Conservation (phyloP, 1,140 invertebrate species). For the Thalassaphorura encarpata region DNA sequence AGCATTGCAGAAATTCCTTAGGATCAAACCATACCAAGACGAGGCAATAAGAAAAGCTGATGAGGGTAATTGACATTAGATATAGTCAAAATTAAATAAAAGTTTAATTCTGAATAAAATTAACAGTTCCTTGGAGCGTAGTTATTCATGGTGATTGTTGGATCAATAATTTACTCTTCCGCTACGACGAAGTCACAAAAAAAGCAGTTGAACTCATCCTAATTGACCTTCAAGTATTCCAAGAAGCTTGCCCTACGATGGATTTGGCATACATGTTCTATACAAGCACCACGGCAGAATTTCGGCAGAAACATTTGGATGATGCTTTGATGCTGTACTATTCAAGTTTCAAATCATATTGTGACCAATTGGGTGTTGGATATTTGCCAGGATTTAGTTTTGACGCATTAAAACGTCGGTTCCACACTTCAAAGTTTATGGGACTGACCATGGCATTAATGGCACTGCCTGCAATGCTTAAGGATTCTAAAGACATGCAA, state of each 20-base stretch:
- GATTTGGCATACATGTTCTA: slow-evolving; percentile 50
- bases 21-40: background rate
- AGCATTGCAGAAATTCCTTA: background rate
- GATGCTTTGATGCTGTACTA: slow-evolving; percentile 46
- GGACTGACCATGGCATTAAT: background rate
- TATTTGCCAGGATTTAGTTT: slow-evolving; percentile 1
- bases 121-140: slow-evolving; percentile 35
- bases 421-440: slow-evolving; percentile 6
- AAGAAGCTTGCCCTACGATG: slow-evolving; percentile 46
- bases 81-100: background rate
- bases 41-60: background rate
- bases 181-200: slow-evolving; percentile 37
- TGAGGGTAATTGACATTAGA: background rate
- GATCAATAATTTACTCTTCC: slow-evolving; percentile 40
- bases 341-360: slow-evolving; percentile 36
- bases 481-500: background rate
- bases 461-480: background rate
- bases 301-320: slow-evolving; percentile 41
- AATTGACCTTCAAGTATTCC: slow-evolving; percentile 48
- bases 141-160: slow-evolving; percentile 46
- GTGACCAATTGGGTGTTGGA: background rate
- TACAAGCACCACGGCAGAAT: slow-evolving; percentile 42
- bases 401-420: slow-evolving; percentile 2
- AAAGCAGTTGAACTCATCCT: slow-evolving; percentile 38
- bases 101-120: background rate